phyloP scores from a whole-genome alignment of 2,113 vertebrate genomes.

The Bubo blakistoni region DNA sequence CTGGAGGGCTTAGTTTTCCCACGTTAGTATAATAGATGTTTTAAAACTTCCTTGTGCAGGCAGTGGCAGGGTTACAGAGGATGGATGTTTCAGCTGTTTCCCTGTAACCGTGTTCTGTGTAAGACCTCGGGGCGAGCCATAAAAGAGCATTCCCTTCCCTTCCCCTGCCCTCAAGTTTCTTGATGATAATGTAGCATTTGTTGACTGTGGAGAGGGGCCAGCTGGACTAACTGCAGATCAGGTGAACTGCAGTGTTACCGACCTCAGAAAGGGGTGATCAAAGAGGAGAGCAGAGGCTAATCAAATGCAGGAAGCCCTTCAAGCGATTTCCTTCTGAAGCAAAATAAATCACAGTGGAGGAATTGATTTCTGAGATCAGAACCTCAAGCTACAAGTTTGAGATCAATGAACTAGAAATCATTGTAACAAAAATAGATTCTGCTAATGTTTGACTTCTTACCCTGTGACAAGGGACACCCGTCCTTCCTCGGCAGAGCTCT shows the following conservation, averaged over 20 bases:
- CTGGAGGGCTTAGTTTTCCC: not conserved
- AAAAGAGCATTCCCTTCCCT: not conserved
- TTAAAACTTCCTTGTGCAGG: not conserved
- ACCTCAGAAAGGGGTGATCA: not conserved
- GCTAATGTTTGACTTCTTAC: not conserved
- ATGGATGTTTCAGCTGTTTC: not conserved
- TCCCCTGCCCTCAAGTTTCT: not conserved
- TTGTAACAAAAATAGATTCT: not conserved
- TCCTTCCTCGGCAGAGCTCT: not conserved
- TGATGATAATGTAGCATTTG: fast-evolving
- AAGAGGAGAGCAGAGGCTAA: not conserved
- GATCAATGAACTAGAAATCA: not conserved
- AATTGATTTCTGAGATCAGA: not conserved
- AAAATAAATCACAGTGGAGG: not conserved
- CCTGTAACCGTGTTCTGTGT: not conserved
- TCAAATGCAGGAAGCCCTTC: not conserved
- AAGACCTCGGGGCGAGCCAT: not conserved
- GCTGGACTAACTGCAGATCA: not conserved
- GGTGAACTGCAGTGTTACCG: not conserved
- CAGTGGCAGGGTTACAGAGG: not conserved
- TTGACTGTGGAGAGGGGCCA: not conserved
- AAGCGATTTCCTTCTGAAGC: not conserved
- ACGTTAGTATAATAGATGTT: fast-evolving
- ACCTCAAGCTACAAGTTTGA: not conserved
- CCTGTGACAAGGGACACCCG: not conserved